Base-by-base conservation (phyloP, 2,113 vertebrate species). In the Plestiodon gilberti region DNA sequence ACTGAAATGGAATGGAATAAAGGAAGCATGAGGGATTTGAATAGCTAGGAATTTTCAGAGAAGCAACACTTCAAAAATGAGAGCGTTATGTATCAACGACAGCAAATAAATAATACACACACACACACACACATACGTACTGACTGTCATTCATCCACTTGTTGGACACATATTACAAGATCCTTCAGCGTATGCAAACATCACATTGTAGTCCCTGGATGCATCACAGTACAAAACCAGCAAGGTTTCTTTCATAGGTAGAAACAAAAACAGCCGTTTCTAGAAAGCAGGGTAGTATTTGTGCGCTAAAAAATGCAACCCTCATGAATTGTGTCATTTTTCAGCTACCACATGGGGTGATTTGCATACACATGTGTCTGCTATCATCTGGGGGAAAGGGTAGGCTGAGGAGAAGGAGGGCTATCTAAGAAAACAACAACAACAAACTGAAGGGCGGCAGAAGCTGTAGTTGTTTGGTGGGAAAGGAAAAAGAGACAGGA, bases 241-340 rank as follows among this genome's bases (percentile, higher is more conserved):
- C 0, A 0, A 35, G 11, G 75, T 40, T 9, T 77, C 78, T 8
- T 22, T 86, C 25, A 69, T 40, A 38, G 20, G 86, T 52, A 33
- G 64, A 70, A 23, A 14, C 33, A 30, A 22, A 14, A 73, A 77
- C 13, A 7, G 10, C 13, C 2, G 55, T 48, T 48, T 48, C 52
- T 25, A 35, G 38, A 15, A 83, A 69, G 30, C 69, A 90, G 88
- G 62, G 2, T 14, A 86, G 20, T 17, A 15, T n/a, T 76, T 43
- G 40, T 75, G 17, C 30, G n/a, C 23, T 35, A 78, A 78, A 30
- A 17, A n/a, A 82, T 85, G 48, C 74, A 89, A 91, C 73, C 80
- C 91, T 93, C 86, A 82, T 1, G 2, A 87, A 61, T 87, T 91
- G 85, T 91, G 83, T 30, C 91, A 30, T 14, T 88, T 90, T 76